Evolutionary conservation across 2,888 invertebrate genomes (phyloP).

Genomic region (Drosophila peninsularis): DNA sequence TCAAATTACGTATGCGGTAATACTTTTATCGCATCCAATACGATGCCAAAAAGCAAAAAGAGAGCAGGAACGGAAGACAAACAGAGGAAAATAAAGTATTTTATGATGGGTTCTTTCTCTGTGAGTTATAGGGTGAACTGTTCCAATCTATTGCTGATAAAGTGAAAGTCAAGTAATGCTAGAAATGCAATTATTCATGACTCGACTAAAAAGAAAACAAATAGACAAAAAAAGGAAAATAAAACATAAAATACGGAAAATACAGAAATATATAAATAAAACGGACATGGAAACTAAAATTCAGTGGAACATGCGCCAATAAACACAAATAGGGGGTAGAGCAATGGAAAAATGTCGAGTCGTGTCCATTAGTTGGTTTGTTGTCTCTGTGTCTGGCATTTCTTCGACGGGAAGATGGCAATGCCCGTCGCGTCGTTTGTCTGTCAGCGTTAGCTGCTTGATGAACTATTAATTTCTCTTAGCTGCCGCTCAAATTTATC

Average conservation of each 20-base stretch:
- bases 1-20: conserved; percentile 69
- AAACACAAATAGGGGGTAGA: conserved; percentile 25
- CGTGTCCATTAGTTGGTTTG: conserved; percentile 42
- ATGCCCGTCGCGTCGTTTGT: conserved; percentile 59
- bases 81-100: conserved; percentile 8
- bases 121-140: conserved; percentile 54
- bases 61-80: conserved; percentile 7
- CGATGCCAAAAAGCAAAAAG: conserved; percentile 32
- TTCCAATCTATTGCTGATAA: conserved; percentile 72
- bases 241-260: conserved; percentile 4
- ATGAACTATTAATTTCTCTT: conserved; percentile 74
- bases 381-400: conserved; percentile 57
- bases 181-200: conserved; percentile 76
- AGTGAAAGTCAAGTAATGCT: conserved; percentile 79
- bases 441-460: conserved; percentile 65
- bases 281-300: conserved; percentile 9
- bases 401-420: conserved; percentile 41
- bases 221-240: neutral
- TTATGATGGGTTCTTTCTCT: conserved; percentile 12
- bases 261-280: conserved; percentile 14
- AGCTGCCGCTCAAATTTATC: conserved; percentile 40
- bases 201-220: conserved; percentile 10
- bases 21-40: conserved; percentile 49
- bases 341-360: conserved; percentile 38
- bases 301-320: conserved; percentile 26